A percentile compares a stretch with the other conserved stretches of the same genome.
These are phyloP conservation scores for Lasioglossum calceatum DNA, from an alignment of 2,888 invertebrate genomes.

Conservation along the genomic window DNA sequence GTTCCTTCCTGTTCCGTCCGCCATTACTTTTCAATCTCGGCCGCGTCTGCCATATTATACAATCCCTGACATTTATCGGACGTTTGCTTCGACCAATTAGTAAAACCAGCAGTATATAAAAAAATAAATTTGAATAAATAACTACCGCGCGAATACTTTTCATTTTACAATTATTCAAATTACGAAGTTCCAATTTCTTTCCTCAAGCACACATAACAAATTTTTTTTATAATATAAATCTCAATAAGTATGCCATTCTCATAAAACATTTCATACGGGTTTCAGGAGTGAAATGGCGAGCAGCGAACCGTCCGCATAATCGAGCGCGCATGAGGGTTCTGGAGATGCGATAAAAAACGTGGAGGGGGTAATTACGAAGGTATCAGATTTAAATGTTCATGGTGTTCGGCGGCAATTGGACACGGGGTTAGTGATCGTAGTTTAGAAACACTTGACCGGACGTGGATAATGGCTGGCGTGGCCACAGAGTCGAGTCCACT, in stretches of 20 bases:
- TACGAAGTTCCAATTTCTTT: too few relatives aligned
- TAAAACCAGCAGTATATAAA: too few relatives aligned
- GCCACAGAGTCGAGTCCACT: slow-evolving; percentile 75
- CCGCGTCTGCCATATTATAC: neutral
- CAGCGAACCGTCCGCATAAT: neutral
- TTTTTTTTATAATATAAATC: too few relatives aligned
- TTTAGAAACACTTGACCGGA: slow-evolving; percentile 79
- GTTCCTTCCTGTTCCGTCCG: neutral
- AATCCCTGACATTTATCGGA: too few relatives aligned
- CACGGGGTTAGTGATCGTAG: slow-evolving; percentile 64
- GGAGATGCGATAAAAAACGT: neutral
- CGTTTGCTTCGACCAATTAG: too few relatives aligned
- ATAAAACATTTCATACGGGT: too few relatives aligned
- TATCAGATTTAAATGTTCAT: slow-evolving; percentile 54
- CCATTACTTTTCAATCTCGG: neutral
- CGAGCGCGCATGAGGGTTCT: neutral
- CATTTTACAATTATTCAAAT: too few relatives aligned
- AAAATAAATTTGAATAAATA: too few relatives aligned
- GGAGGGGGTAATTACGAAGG: slow-evolving; percentile 32
- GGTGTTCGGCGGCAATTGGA: slow-evolving; percentile 55
- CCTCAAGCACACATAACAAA: too few relatives aligned
- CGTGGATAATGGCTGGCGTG: slow-evolving; percentile 79
- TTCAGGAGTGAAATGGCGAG: too few relatives aligned
- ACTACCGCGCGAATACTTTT: too few relatives aligned
- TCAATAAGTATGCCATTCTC: too few relatives aligned